Conservation (phyloP, 1,140 invertebrate genomes). For the Microplitis mediator region DNA sequence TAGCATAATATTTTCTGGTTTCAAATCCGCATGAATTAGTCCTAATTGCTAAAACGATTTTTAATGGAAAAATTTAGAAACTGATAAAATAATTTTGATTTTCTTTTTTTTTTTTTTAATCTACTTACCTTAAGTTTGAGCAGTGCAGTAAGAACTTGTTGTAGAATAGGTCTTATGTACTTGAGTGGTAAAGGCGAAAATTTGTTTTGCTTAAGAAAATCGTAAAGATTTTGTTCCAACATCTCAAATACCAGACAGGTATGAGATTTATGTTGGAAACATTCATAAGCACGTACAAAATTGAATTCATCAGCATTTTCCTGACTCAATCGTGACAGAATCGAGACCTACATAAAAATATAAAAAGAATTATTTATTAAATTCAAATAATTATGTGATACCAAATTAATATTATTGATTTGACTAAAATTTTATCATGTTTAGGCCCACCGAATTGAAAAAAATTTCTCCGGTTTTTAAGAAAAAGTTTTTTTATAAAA, state of each 20-base stretch:
- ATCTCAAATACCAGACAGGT: constrained; percentile 99
- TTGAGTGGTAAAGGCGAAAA: constrained; percentile 97
- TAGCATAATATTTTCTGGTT: constrained; percentile 99
- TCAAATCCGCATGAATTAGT: constrained; percentile 98
- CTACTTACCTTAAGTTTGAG: constrained; percentile 86
- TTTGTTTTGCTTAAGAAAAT: constrained; percentile 99
- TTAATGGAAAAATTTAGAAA: neutral
- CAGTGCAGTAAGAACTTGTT: constrained; percentile 97
- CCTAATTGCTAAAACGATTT: constrained; percentile 83
- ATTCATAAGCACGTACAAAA: constrained; percentile 99
- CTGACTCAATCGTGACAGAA: constrained; percentile 94
- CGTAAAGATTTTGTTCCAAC: constrained; percentile 99
- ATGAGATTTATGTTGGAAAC: constrained; percentile 99
- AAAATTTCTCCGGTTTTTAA: too few relatives aligned
- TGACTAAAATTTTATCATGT: too few relatives aligned
- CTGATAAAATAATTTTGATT: neutral
- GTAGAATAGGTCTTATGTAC: constrained; percentile 97
- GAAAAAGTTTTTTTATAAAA: too few relatives aligned
- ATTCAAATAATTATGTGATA: constrained; percentile 7
- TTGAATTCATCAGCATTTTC: constrained; percentile 99
- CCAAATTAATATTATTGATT: too few relatives aligned
- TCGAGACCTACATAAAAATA: constrained; percentile 75
- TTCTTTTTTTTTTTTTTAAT: too few relatives aligned
- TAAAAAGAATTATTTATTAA: constrained; percentile 20
- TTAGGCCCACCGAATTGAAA: too few relatives aligned